Percentiles rank a stretch among this genome's conserved stretches.
Conservation (phyloP, 2,797 vertebrate species). For the Cryptoblepharus egeriae region DNA sequence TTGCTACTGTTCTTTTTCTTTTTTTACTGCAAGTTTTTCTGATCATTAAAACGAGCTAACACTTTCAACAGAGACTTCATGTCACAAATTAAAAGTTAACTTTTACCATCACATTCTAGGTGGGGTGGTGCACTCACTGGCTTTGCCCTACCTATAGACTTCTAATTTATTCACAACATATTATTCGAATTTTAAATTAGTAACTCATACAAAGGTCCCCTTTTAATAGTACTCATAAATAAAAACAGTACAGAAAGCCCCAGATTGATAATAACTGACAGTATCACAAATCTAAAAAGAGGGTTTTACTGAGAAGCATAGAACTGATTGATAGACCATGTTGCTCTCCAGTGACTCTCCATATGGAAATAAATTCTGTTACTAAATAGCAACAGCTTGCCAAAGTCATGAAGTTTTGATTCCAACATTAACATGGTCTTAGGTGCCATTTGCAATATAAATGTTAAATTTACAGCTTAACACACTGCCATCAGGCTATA, state of each 20-base stretch:
- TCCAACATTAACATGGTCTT: conserved; percentile 47
- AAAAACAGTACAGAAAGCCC: not conserved
- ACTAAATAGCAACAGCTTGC: conserved; percentile 54
- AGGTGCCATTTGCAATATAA: conserved; percentile 53
- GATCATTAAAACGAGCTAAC: too few species aligned
- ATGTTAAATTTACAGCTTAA: conserved; percentile 53
- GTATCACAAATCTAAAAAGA: conserved; percentile 21
- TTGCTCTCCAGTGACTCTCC: conserved; percentile 29
- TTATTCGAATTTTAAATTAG: not conserved
- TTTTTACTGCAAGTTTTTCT: too few species aligned
- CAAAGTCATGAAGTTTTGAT: conserved; percentile 42
- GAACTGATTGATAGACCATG: accelerated
- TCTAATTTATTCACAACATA: not conserved
- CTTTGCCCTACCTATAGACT: too few species aligned
- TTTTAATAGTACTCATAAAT: conserved; percentile 4
- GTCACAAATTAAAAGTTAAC: too few species aligned
- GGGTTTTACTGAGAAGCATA: conserved; percentile 2
- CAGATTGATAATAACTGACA: conserved; percentile 2
- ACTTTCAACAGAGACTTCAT: too few species aligned
- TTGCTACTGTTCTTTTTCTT: too few species aligned
- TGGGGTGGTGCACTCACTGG: too few species aligned
- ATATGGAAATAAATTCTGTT: conserved; percentile 48
- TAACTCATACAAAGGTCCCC: conserved; percentile 5
- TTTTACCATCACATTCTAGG: too few species aligned
- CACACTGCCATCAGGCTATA: conserved; percentile 33